phyloP scores from a whole-genome alignment of 2,888 invertebrate genomes.

The Trichopria drosophilae region DNA sequence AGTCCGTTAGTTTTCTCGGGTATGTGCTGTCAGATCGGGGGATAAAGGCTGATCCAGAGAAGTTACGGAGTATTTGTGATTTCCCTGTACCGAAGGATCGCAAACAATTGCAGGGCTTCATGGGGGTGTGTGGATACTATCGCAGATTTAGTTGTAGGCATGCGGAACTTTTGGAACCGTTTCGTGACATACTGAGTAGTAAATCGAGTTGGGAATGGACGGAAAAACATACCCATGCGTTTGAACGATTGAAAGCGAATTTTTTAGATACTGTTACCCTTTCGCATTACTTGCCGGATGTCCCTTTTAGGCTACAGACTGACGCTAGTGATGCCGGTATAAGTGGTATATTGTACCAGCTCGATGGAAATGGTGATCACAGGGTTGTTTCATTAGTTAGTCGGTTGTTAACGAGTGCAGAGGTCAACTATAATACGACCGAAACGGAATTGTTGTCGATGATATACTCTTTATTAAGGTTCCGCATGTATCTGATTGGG shows the following conservation, averaged over 20 bases:
- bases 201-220: constrained; percentile 10
- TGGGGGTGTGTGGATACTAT: constrained; percentile 17
- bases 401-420: constrained; percentile 27
- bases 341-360: constrained; percentile 29
- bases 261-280: constrained; percentile 8
- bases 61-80: constrained; percentile 31
- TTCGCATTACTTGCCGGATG: background rate
- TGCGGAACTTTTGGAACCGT: background rate
- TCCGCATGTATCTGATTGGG: constrained; percentile 39
- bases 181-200: constrained; percentile 8
- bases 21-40: constrained; percentile 2
- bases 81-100: constrained; percentile 34
- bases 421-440: constrained; percentile 34
- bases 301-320: constrained; percentile 26
- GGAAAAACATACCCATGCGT: background rate
- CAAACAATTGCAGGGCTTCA: too few relatives aligned
- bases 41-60: constrained; percentile 17
- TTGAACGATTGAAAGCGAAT: constrained; percentile 3
- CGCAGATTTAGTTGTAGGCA: constrained; percentile 5
- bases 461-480: constrained; percentile 37
- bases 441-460: constrained; percentile 41
- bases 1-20: too few relatives aligned
- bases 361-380: constrained; percentile 1
- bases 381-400: constrained; percentile 35
- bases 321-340: constrained; percentile 26